Conservation (phyloP, 2,113 vertebrate genomes). For the Datnioides undecimradiatus region DNA sequence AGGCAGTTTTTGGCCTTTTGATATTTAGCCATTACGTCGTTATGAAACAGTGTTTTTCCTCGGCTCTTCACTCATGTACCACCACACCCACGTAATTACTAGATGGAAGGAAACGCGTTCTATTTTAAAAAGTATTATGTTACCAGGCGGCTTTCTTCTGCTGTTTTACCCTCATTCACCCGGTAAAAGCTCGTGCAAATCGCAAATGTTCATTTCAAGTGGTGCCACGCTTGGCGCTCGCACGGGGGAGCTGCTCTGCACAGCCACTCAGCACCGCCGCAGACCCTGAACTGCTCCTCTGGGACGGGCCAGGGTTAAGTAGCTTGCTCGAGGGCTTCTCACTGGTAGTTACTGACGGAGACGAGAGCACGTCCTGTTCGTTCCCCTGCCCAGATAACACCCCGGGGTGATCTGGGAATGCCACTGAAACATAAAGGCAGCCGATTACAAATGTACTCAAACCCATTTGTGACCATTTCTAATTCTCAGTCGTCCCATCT, state of each 20-base stretch:
- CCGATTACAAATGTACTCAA: not conserved
- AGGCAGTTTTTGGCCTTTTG: slow-evolving; percentile 55
- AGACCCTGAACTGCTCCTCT: slow-evolving; percentile 25
- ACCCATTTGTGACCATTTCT: not conserved
- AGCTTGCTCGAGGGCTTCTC: slow-evolving; percentile 49
- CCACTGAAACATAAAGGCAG: slow-evolving; percentile 12
- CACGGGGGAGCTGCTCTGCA: slow-evolving; percentile 2
- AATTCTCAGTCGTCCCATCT: not conserved
- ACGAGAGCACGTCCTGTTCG: not conserved
- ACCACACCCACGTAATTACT: slow-evolving; percentile 50
- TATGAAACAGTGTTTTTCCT: slow-evolving; percentile 40
- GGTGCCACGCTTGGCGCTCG: not conserved
- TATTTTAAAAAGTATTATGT: not conserved
- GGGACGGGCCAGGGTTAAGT: slow-evolving; percentile 56
- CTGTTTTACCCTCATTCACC: not conserved
- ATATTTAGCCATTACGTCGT: slow-evolving; percentile 48
- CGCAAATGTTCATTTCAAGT: slow-evolving; percentile 13
- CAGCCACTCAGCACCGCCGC: slow-evolving; percentile 21
- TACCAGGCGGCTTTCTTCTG: not conserved
- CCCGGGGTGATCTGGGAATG: slow-evolving; percentile 41
- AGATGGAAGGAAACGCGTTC: slow-evolving; percentile 17
- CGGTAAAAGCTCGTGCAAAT: not conserved
- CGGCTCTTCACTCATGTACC: slow-evolving; percentile 23
- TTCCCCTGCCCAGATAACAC: slow-evolving; percentile 1
- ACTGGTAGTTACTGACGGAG: slow-evolving; percentile 43